Percentiles rank a stretch among this genome's conserved stretches.
Conservation (phyloP, 1,140 invertebrate genomes). For the Drosophila equinoxialis region DNA sequence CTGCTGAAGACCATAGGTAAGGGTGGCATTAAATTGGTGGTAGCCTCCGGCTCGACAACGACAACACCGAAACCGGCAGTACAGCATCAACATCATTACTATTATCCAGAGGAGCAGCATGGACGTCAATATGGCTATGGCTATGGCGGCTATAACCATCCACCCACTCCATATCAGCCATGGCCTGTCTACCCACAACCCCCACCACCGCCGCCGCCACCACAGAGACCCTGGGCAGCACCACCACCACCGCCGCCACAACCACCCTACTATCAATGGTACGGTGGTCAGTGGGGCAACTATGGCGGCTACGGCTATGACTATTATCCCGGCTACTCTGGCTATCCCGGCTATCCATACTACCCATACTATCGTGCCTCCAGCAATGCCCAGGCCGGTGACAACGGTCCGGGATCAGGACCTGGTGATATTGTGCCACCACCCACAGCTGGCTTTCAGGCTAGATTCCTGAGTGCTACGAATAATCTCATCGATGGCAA, state of each 20-base stretch:
- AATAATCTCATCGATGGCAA: constrained; percentile 49
- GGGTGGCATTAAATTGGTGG: constrained; percentile 69
- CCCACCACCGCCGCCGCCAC: constrained; percentile 34
- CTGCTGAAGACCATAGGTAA: constrained; percentile 68
- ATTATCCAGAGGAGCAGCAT: constrained; percentile 71
- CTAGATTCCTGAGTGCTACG: constrained; percentile 37
- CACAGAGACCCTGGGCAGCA: constrained; percentile 15
- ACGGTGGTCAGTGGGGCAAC: constrained; percentile 31
- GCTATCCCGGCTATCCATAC: constrained; percentile 25
- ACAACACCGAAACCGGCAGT: constrained; percentile 62
- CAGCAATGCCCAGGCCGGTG: constrained; percentile 33
- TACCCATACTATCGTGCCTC: constrained; percentile 54
- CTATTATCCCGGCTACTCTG: constrained; percentile 37
- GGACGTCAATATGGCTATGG: constrained; percentile 56
- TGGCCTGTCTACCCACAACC: constrained; percentile 47
- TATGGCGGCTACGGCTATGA: constrained; percentile 28
- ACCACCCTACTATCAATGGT: constrained; percentile 46
- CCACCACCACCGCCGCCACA: constrained; percentile 33
- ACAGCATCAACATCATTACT: constrained; percentile 69
- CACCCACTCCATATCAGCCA: constrained; percentile 25
- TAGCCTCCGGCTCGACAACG: constrained; percentile 33
- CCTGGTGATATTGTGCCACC: constrained; percentile 16
- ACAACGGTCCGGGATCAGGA: constrained; percentile 21
- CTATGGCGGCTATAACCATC: constrained; percentile 20
- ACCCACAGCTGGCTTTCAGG: constrained; percentile 56